Evolutionary conservation across 2,797 vertebrate species (phyloP), one percentile per base, ranked within the genome.

Genomic region (Salarias fasciatus): DNA sequence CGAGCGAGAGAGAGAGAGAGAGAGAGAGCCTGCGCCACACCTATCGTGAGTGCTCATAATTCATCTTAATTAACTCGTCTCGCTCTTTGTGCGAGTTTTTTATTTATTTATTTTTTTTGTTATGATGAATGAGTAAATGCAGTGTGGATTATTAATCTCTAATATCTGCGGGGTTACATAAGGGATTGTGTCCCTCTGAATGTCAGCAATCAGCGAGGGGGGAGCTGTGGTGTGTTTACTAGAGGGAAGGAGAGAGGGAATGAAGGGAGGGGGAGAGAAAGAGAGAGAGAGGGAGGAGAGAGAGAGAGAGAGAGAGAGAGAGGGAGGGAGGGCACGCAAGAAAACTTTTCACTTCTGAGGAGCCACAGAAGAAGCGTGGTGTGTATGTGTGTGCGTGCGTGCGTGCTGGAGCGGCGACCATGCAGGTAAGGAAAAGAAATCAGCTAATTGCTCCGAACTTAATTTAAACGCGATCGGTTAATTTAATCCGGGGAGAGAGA

Each of bases 171-270:
- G 53, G 69, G 82, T 91, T 90, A 83, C 73, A 85, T 88, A 91
- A 89, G 76, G 72, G 81, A 80, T 82, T 81, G 63, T 77, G 78
- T 84, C 83, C 80, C 11, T 11, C 71, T 92, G 89, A 92, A 90
- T 89, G 89, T 88, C 88, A 90, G 89, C 86, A 90, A 91, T 90
- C 88, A 91, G 90, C 91, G 92, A 85, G 92, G 91, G 92, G 92
- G 92, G 91, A 91, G 91, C 92, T 93, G 92, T 93, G 89, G 90
- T 93, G 85, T 93, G 92, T 94, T 93, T 94, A 94, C 91, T 89
- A 91, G 87, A 87, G 85, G 85, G 82, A 84, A 84, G 76, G 84
- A 86, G 85, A 88, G 89, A 88, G 86, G 69, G 86, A 79, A 83
- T 63, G 81, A 87, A 83, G 71, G 79, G 75, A 88, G 85, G 84